These are phyloP conservation scores for Augochlorella aurata DNA, from an alignment of 2,888 invertebrate genomes.

Conservation along the genomic window DNA sequence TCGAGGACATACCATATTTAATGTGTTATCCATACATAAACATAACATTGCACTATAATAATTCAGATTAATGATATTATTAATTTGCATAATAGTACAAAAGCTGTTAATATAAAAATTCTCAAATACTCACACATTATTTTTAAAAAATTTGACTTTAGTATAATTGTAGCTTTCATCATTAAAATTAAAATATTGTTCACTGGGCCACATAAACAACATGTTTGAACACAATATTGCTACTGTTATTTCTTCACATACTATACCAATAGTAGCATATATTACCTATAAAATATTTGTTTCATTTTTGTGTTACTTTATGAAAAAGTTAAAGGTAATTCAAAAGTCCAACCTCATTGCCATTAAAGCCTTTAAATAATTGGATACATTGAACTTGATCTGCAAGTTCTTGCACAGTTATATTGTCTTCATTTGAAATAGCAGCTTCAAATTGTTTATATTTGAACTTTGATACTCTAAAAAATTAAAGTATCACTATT, in stretches of 20 bases:
- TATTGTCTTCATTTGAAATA: slow-evolving; percentile 49
- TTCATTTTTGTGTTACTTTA: neutral
- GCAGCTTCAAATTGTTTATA: slow-evolving; percentile 47
- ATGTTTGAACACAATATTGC: slow-evolving; percentile 64
- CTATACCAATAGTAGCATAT: slow-evolving; percentile 43
- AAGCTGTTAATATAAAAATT: neutral
- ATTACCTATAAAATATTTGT: slow-evolving; percentile 59
- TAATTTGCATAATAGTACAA: neutral
- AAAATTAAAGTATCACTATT: slow-evolving; percentile 22
- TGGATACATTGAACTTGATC: slow-evolving; percentile 57
- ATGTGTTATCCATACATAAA: slow-evolving; percentile 67
- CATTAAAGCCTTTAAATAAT: slow-evolving; percentile 58
- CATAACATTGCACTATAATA: slow-evolving; percentile 71
- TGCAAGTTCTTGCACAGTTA: slow-evolving; percentile 40
- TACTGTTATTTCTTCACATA: slow-evolving; percentile 55
- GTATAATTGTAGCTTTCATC: slow-evolving; percentile 61
- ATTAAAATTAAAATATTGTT: slow-evolving; percentile 44
- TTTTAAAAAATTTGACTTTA: slow-evolving; percentile 70
- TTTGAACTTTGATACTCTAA: slow-evolving; percentile 59
- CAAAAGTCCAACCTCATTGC: slow-evolving; percentile 40
- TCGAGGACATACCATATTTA: slow-evolving; percentile 70
- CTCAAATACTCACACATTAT: slow-evolving; percentile 62
- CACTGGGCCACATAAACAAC: slow-evolving; percentile 68
- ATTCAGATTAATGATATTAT: slow-evolving; percentile 15
- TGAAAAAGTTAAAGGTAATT: slow-evolving; percentile 8